Conservation (phyloP, 2,888 invertebrate species). For the Cataglyphis albicans region DNA sequence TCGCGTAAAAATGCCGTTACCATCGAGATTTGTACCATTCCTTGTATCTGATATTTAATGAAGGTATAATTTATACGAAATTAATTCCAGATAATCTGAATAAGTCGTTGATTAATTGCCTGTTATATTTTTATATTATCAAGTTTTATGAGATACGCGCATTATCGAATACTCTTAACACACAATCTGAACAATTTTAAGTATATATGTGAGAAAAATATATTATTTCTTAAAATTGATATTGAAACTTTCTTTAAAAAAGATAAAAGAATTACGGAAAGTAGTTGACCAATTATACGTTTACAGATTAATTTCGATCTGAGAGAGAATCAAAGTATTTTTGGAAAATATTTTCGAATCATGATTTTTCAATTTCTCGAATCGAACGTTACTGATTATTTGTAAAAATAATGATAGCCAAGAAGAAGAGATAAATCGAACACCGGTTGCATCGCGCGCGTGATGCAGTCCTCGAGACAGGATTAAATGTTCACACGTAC, state of each 20-base stretch:
- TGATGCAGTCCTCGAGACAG: not conserved
- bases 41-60: not conserved
- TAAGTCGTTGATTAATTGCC: not conserved
- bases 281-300: not conserved
- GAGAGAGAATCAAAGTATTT: not conserved
- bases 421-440: not conserved
- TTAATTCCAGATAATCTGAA: not conserved
- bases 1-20: slow-evolving; percentile 26
- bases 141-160: not conserved
- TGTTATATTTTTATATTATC: not conserved
- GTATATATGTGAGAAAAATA: not conserved
- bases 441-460: not conserved
- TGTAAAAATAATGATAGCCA: not conserved
- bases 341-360: not conserved
- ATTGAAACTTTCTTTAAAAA: not conserved
- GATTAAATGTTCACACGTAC: slow-evolving; percentile 32
- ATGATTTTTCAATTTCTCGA: not conserved
- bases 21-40: not conserved
- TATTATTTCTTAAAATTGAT: not conserved
- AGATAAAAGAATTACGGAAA: not conserved
- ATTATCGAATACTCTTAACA: not conserved
- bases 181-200: slow-evolving; percentile 5
- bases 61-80: not conserved
- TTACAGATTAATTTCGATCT: not conserved
- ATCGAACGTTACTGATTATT: not conserved